Evolutionary conservation across 2,888 invertebrate species (phyloP).

Genomic region (Nephrotoma flavescens): DNA sequence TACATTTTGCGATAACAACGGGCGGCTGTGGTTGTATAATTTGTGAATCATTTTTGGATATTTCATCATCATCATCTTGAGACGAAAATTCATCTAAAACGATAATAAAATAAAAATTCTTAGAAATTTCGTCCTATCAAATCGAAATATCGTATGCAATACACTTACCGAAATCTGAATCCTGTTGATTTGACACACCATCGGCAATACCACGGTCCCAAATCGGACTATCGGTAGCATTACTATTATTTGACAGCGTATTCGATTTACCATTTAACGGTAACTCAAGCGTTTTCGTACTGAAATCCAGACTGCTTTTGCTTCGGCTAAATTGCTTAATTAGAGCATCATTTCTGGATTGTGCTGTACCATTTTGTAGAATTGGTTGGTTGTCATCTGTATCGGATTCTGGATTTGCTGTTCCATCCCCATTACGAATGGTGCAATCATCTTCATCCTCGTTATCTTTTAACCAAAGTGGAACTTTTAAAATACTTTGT

Average conservation of each 20-base stretch:
- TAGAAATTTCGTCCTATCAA: neutral
- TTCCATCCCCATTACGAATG: neutral
- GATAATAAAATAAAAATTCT: constrained; percentile 4
- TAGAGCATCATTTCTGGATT: constrained; percentile 21
- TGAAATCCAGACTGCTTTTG: constrained; percentile 29
- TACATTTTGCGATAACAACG: constrained; percentile 51
- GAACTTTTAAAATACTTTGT: constrained; percentile 68
- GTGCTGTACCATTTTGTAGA: constrained; percentile 17
- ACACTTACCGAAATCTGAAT: constrained; percentile 59
- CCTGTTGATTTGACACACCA: constrained; percentile 74
- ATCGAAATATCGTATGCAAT: neutral
- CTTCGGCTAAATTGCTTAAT: constrained; percentile 26
- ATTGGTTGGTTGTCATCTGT: constrained; percentile 10
- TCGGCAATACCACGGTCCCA: constrained; percentile 39
- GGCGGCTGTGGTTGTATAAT: constrained; percentile 16
- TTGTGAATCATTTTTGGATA: constrained; percentile 14
- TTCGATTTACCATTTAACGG: constrained; percentile 15
- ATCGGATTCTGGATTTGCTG: constrained; percentile 6
- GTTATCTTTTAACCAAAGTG: constrained; percentile 31
- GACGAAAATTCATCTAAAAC: constrained; percentile 66
- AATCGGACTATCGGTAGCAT: constrained; percentile 18
- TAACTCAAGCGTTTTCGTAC: constrained; percentile 7
- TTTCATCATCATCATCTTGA: constrained; percentile 48
- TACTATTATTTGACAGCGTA: constrained; percentile 13
- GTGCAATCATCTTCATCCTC: constrained; percentile 18